Percentiles rank a stretch among this genome's conserved stretches.
These are phyloP conservation scores for Thera obeliscata DNA, from an alignment of 2,888 invertebrate species.

Conservation along the genomic window DNA sequence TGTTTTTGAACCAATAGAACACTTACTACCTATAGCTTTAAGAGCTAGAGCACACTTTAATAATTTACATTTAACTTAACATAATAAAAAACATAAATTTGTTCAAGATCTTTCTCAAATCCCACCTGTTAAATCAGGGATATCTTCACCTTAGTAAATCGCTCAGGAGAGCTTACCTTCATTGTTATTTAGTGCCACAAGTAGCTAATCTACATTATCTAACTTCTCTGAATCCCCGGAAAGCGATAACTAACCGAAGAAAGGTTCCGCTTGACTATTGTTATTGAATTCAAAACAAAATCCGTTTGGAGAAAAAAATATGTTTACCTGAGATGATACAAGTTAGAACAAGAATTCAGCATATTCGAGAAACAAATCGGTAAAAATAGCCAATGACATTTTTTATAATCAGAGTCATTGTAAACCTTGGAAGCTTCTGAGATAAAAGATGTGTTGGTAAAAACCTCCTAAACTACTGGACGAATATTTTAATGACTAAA, in stretches of 20 bases:
- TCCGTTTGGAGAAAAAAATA: constrained; percentile 23
- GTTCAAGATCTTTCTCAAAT: constrained; percentile 5
- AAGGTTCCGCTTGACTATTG: constrained; percentile 27
- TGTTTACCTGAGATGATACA: constrained; percentile 35
- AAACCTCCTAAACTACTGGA: too few relatives aligned
- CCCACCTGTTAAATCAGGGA: constrained; percentile 7
- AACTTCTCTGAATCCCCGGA: constrained; percentile 20
- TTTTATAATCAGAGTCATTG: constrained; percentile 13
- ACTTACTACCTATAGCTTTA: neutral
- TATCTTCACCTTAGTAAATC: constrained; percentile 22
- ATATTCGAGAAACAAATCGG: constrained; percentile 11
- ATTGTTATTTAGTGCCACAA: constrained; percentile 23
- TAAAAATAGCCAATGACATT: constrained; percentile 11
- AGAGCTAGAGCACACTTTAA: neutral
- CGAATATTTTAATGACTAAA: too few relatives aligned
- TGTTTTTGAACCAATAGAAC: neutral
- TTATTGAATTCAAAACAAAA: constrained; percentile 29
- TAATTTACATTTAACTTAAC: neutral
- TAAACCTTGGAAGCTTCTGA: neutral
- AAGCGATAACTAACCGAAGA: constrained; percentile 21
- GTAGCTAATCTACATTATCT: constrained; percentile 27
- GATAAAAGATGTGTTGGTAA: too few relatives aligned
- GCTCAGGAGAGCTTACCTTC: constrained; percentile 19
- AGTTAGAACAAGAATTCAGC: constrained; percentile 33
- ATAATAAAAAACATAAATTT: constrained; percentile 4